phyloP scores from a whole-genome alignment of 2,888 invertebrate species.

The Harpagoxenus sublaevis region DNA sequence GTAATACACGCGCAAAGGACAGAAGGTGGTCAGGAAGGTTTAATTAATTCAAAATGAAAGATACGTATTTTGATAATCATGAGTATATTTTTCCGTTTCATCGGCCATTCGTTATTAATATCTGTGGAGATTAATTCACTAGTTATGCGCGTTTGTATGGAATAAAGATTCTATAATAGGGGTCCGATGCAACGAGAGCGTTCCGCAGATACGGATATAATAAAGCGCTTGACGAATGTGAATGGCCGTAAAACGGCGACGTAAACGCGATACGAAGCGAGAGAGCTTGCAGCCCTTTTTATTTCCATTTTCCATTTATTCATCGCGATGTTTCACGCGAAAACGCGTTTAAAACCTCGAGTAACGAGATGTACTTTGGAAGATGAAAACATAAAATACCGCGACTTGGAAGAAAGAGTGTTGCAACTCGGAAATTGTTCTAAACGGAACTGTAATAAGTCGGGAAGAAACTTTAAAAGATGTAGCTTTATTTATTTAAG shows the following conservation, averaged over 20 bases:
- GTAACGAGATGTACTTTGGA: slow-evolving; percentile 35
- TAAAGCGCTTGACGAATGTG: slow-evolving; percentile 48
- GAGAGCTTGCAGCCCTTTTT: slow-evolving; percentile 32
- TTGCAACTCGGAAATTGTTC: slow-evolving; percentile 8
- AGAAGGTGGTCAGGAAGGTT: background rate
- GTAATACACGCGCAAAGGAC: background rate
- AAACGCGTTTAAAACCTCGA: slow-evolving; percentile 27
- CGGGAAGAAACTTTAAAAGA: background rate
- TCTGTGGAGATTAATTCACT: slow-evolving; percentile 56
- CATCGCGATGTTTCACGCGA: slow-evolving; percentile 35
- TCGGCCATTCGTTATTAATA: slow-evolving; percentile 58
- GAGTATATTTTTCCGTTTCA: slow-evolving; percentile 18
- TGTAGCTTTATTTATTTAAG: background rate
- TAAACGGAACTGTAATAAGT: background rate
- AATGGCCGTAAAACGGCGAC: slow-evolving; percentile 37
- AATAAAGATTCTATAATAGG: slow-evolving; percentile 33
- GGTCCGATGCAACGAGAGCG: slow-evolving; percentile 20
- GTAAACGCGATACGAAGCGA: slow-evolving; percentile 35
- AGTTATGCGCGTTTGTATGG: background rate
- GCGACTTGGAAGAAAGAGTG: background rate
- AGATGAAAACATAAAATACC: slow-evolving; percentile 32
- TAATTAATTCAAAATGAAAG: background rate
- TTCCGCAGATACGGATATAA: slow-evolving; percentile 33
- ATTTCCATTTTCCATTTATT: slow-evolving; percentile 43
- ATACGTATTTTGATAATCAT: background rate